A percentile compares a stretch with the other conserved stretches of the same genome.
These are phyloP conservation scores for Callipepla squamata DNA, from an alignment of 2,113 vertebrate species.

Conservation along the genomic window DNA sequence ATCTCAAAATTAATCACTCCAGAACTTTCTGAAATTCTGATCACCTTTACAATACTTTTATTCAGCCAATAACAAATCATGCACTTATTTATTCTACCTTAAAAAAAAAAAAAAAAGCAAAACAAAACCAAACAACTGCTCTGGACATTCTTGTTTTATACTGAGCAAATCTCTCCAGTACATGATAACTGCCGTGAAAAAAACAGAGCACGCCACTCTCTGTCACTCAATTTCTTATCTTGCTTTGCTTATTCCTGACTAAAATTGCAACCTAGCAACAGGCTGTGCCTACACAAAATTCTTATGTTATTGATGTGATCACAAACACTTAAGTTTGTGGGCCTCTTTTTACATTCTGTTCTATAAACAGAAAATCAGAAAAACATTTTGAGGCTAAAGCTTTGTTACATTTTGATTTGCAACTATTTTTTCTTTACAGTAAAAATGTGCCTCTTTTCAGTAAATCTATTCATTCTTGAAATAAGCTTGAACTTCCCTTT, in stretches of 20 bases:
- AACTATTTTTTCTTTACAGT: not conserved
- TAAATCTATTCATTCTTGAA: not conserved
- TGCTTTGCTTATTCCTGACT: slow-evolving; percentile 47
- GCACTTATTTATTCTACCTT: not conserved
- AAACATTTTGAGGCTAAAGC: not conserved
- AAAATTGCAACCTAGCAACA: slow-evolving; percentile 51
- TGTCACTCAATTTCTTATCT: slow-evolving; percentile 31
- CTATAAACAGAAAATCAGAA: not conserved
- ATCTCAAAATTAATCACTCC: not conserved
- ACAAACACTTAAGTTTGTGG: not conserved
- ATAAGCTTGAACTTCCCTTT: not conserved
- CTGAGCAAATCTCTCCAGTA: not conserved
- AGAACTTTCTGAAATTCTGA: slow-evolving; percentile 12
- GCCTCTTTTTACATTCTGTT: not conserved
- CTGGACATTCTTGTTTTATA: not conserved
- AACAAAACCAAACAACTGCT: not conserved
- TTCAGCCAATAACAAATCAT: not conserved
- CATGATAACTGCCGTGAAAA: not conserved
- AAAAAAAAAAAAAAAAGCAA: not conserved
- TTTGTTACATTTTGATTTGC: not conserved
- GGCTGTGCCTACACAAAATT: slow-evolving; percentile 13
- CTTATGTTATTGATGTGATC: not conserved
- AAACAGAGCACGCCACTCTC: slow-evolving; percentile 16
- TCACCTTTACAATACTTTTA: not conserved
- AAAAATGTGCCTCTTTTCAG: not conserved